Evolutionary conservation across 2,797 vertebrate genomes (phyloP), one percentile per base, ranked within the genome.

Genomic region (Galago senegalensis): DNA sequence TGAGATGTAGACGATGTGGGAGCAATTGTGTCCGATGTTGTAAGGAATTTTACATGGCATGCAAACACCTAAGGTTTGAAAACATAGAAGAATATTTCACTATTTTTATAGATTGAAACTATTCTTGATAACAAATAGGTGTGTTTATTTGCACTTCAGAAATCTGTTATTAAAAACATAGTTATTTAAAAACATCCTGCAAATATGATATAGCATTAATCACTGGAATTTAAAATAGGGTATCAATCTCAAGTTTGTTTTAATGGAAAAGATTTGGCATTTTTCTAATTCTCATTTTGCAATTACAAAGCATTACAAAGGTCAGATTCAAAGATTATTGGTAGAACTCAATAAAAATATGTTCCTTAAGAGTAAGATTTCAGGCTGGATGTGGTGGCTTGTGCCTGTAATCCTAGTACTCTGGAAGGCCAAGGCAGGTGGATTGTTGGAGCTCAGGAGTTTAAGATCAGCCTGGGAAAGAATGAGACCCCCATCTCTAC

Each of bases 321-420:
- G 4, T 82, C 67, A 73, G 49, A 92, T 37, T 94, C 70, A 87
- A 81, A 89, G 49, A 58, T 63, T 58, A 56, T 58, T 18, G 7
- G 23, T n/a, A 75, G 76, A 93, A 70, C 14, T 86, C 53, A 86
- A 25, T 76, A 49, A 89, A 89, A 96, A 94, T 61, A 67, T 69
- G 67, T 12, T 17, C 37, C 14, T 63, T 76, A 81, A 95, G 93
- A 89, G 61, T 31, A 56, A 34, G 20, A 84, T 20, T 86, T 92
- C 87, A 53, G 14, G 49, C 49, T 53, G 49, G 49, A 12, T 14
- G 14, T 17, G 49, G 14, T 53, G 49, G 49, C 49, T 53, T 53
- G 4, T 53, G 49, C 14, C 49, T 16, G 49, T 53, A 53, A 53
- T 53, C 49, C 49, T 53, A 53, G 49, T 14, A 53, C 14, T 53